phyloP scores from a whole-genome alignment of 1,140 invertebrate genomes.

The Pogonognathellus flavescens region DNA sequence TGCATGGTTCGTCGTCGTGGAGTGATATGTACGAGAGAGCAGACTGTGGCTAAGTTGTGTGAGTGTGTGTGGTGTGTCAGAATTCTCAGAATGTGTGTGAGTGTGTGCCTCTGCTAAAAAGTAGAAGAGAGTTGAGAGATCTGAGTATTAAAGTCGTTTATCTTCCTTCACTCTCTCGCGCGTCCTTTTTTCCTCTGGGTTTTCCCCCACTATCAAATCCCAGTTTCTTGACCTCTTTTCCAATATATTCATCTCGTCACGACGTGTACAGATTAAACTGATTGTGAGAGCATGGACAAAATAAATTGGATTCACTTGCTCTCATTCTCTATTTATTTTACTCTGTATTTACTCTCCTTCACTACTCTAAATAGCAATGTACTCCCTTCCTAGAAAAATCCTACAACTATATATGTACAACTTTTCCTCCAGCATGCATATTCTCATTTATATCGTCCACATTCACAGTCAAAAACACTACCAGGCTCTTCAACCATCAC shows the following conservation, averaged over 20 bases:
- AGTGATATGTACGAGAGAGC: no score
- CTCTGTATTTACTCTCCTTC: not conserved
- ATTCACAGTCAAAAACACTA: not conserved
- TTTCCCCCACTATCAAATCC: slow-evolving; percentile 58
- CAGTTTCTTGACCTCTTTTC: slow-evolving; percentile 65
- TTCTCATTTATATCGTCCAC: not conserved
- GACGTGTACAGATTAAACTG: slow-evolving; percentile 67
- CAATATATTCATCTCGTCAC: slow-evolving; percentile 67
- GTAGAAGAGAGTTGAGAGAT: slow-evolving; percentile 58
- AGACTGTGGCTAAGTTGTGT: no score
- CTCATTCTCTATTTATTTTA: slow-evolving; percentile 42
- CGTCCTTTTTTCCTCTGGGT: slow-evolving; percentile 46
- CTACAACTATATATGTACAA: not conserved
- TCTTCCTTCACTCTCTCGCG: slow-evolving; percentile 58
- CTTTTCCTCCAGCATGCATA: not conserved
- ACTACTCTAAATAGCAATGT: not conserved
- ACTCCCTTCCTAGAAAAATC: not conserved
- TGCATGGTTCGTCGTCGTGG: no score
- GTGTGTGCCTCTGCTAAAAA: not conserved
- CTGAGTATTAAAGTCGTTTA: slow-evolving; percentile 66
- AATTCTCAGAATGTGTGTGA: not conserved
- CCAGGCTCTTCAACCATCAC: not conserved
- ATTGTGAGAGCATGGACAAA: slow-evolving; percentile 62
- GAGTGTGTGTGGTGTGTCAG: not conserved
- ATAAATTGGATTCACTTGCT: slow-evolving; percentile 66